Conservation (phyloP, 2,113 vertebrate species). For the Upupa epops region DNA sequence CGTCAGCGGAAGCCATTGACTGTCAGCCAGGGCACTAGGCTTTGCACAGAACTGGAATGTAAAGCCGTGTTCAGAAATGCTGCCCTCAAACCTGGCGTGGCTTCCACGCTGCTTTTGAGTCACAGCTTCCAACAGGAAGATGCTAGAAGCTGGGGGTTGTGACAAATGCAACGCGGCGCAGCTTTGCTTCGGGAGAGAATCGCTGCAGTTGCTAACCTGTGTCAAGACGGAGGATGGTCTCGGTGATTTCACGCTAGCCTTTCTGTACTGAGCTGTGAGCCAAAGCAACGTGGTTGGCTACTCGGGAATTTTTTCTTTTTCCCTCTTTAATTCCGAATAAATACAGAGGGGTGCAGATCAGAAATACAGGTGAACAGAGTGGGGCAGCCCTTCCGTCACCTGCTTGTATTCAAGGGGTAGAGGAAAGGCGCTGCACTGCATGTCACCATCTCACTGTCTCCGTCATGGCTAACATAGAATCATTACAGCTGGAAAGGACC, state of each 20-base stretch:
- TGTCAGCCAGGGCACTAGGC: conserved; percentile 35
- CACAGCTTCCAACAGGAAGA: conserved; percentile 30
- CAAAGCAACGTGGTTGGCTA: neutral
- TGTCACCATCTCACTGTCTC: neutral
- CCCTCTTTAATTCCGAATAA: neutral
- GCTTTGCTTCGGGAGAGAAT: conserved; percentile 27
- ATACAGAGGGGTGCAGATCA: neutral
- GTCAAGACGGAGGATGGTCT: conserved; percentile 8
- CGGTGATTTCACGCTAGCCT: neutral
- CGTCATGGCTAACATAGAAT: neutral
- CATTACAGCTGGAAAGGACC: no score
- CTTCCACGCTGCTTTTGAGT: conserved; percentile 47
- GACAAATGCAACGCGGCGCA: conserved; percentile 39
- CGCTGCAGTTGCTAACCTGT: conserved; percentile 21
- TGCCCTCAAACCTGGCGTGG: conserved; percentile 41
- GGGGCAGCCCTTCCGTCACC: neutral
- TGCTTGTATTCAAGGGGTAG: neutral
- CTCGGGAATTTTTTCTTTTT: neutral
- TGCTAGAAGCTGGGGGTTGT: conserved; percentile 6
- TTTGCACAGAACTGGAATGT: neutral
- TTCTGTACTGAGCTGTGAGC: neutral
- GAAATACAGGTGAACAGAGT: neutral
- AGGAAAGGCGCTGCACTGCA: neutral
- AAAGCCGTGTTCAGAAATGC: conserved; percentile 44
- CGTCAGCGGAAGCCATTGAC: conserved; percentile 56